Evolutionary conservation across 2,113 vertebrate genomes (phyloP).

Genomic region (Clarias magur): DNA sequence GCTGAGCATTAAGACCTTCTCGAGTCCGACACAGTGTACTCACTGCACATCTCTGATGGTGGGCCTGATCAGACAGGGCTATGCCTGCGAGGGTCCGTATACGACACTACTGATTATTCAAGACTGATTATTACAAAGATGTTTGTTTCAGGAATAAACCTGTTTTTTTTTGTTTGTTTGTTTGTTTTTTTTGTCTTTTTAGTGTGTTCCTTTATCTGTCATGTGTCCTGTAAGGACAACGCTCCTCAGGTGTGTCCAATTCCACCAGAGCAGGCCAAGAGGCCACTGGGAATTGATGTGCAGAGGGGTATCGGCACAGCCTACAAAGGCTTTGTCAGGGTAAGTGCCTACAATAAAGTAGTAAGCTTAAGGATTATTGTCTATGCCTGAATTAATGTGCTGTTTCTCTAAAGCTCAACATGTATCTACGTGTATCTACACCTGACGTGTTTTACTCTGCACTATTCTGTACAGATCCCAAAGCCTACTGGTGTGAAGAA

Average conservation of each 20-base stretch:
- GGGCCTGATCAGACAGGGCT: conserved; percentile 92
- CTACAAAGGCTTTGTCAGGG: conserved; percentile 96
- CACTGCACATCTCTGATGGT: conserved; percentile 98
- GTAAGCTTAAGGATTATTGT: not conserved
- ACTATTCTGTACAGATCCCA: conserved; percentile 77
- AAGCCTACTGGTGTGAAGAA: conserved; percentile 97
- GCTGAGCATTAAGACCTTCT: conserved; percentile 92
- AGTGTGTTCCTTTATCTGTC: conserved; percentile 97
- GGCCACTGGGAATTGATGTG: conserved; percentile 93
- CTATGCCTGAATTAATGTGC: not conserved
- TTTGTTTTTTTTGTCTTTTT: conserved; percentile 22
- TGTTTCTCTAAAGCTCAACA: not conserved
- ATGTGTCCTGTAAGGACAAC: conserved; percentile 90
- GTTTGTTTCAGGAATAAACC: not conserved
- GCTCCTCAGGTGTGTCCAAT: conserved; percentile 93
- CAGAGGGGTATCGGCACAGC: conserved; percentile 95
- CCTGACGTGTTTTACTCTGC: not conserved
- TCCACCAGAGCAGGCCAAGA: conserved; percentile 91
- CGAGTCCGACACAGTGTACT: conserved; percentile 90
- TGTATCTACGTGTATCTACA: not conserved
- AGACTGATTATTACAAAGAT: not conserved
- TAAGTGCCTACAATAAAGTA: conserved; percentile 59
- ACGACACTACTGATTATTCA: not conserved
- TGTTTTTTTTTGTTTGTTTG: not conserved
- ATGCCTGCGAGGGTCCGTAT: conserved; percentile 88